Percentiles rank a stretch among this genome's conserved stretches.
Evolutionary conservation across 1,140 invertebrate species (phyloP).

Genomic region (Mercenaria mercenaria): DNA sequence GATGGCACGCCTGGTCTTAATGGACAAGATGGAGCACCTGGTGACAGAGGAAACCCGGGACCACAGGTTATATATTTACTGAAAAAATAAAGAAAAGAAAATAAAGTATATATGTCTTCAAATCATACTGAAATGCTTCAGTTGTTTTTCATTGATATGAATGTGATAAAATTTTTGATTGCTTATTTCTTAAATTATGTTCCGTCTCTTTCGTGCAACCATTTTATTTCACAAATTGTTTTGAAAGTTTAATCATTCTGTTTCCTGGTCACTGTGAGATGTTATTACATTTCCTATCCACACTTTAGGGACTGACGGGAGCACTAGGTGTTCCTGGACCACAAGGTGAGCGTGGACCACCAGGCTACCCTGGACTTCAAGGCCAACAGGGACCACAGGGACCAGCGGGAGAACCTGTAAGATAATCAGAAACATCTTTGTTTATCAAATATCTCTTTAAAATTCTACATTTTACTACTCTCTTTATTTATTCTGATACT

Average conservation of each 20-base stretch:
- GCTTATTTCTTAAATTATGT: no score
- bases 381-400: constrained; percentile 52
- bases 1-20: constrained; percentile 49
- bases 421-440: neutral
- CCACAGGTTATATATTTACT: constrained; percentile 21
- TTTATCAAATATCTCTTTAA: neutral
- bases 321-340: constrained; percentile 53
- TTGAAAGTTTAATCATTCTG: no score
- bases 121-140: no score
- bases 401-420: constrained; percentile 59
- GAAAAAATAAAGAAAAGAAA: no score
- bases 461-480: neutral
- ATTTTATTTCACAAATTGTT: no score
- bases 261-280: no score
- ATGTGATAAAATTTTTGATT: no score
- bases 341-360: constrained; percentile 53
- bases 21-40: constrained; percentile 23
- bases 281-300: no score
- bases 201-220: no score
- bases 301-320: constrained; percentile 54
- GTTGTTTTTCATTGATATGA: no score
- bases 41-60: constrained; percentile 50
- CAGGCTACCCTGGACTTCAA: constrained; percentile 58
- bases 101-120: no score
- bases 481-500: no score